phyloP scores from a whole-genome alignment of 2,113 vertebrate species.

The Bucco capensis region DNA sequence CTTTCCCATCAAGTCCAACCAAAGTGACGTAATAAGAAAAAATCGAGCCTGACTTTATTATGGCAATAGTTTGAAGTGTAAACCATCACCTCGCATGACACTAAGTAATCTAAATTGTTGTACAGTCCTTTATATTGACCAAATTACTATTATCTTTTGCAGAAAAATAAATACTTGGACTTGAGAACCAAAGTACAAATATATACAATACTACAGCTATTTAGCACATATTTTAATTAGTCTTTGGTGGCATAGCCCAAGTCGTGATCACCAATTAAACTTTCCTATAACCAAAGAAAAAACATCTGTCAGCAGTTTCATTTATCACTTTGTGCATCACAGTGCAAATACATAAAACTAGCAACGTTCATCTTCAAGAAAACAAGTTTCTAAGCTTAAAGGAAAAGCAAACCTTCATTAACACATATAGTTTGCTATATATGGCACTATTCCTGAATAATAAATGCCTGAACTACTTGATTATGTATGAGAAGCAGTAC shows the following conservation, averaged over 20 bases:
- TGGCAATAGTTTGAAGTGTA: background rate
- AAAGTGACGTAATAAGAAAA: background rate
- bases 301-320: accelerated
- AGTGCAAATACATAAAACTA: background rate
- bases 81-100: background rate
- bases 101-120: background rate
- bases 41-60: background rate
- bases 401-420: background rate
- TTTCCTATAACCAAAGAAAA: background rate
- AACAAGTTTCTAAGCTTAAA: background rate
- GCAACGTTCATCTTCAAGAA: background rate
- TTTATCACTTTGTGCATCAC: background rate
- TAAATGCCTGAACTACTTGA: background rate
- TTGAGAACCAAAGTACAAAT: background rate
- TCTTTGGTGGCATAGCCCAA: background rate
- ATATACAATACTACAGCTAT: background rate
- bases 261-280: background rate
- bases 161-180: background rate
- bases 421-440: background rate
- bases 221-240: background rate
- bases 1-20: accelerated
- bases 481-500: background rate
- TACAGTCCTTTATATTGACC: background rate
- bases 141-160: background rate
- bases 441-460: background rate